Percentiles rank a stretch among this genome's conserved stretches.
Conservation (phyloP, 2,888 invertebrate genomes). For the Graphium colonna region DNA sequence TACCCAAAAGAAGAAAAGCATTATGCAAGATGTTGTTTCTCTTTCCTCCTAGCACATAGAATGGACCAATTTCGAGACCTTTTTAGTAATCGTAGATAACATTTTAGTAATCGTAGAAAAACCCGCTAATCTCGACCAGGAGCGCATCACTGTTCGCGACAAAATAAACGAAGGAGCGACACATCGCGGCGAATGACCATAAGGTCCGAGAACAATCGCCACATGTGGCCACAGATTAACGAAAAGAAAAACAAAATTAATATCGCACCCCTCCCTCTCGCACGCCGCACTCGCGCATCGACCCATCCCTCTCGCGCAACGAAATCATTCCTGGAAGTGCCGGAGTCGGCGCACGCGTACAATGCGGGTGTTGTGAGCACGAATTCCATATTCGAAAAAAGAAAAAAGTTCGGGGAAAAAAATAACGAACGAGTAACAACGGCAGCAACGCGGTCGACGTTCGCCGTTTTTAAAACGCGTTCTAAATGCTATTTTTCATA, state of each 20-base stretch:
- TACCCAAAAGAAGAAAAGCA: too few relatives aligned
- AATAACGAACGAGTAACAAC: conserved; percentile 39
- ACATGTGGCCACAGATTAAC: conserved; percentile 77
- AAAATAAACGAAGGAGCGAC: conserved; percentile 38
- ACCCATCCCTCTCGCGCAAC: conserved; percentile 46
- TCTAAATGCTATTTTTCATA: conserved; percentile 30
- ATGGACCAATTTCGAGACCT: too few relatives aligned
- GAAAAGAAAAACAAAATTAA: conserved; percentile 74
- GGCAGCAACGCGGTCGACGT: conserved; percentile 43
- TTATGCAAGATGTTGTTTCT: too few relatives aligned
- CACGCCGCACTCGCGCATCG: conserved; percentile 24
- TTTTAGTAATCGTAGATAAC: too few relatives aligned
- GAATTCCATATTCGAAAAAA: conserved; percentile 66
- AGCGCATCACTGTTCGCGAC: conserved; percentile 24
- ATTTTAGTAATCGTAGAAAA: too few relatives aligned
- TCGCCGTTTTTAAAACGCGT: conserved; percentile 52
- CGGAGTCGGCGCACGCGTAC: conserved; percentile 64
- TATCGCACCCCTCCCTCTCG: conserved; percentile 44
- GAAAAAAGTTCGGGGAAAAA: conserved; percentile 28
- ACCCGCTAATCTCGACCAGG: background rate
- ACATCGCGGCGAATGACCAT: conserved; percentile 62
- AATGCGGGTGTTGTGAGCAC: conserved; percentile 76
- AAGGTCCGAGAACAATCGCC: conserved; percentile 77
- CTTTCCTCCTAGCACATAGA: too few relatives aligned
- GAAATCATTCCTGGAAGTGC: conserved; percentile 77